These are phyloP conservation scores for Rhinogobius similis DNA, from an alignment of 2,113 vertebrate genomes.

Conservation along the genomic window DNA sequence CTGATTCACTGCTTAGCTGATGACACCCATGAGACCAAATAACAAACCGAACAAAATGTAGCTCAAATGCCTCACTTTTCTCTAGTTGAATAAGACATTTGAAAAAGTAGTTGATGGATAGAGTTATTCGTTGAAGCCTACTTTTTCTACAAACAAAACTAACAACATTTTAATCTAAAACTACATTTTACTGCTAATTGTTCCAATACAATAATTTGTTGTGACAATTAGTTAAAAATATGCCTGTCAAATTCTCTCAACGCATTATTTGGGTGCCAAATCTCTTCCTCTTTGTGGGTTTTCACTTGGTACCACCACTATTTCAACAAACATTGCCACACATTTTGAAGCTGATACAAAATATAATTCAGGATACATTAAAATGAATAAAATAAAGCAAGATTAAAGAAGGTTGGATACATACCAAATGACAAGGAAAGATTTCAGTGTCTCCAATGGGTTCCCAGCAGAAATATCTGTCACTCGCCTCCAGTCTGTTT, in stretches of 20 bases:
- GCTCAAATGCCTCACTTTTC: background rate
- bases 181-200: no score
- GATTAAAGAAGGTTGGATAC: conserved; percentile 15
- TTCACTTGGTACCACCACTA: background rate
- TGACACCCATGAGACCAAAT: background rate
- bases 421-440: conserved; percentile 41
- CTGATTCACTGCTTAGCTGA: background rate
- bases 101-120: background rate
- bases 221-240: no score
- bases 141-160: no score
- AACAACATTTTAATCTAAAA: no score
- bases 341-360: background rate
- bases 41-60: background rate
- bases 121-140: background rate
- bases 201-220: no score
- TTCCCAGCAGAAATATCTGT: background rate
- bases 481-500: background rate
- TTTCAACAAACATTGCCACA: background rate
- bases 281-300: background rate
- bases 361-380: background rate
- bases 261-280: no score
- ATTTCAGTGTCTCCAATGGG: background rate
- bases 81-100: background rate
- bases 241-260: no score
- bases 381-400: background rate